Evolutionary conservation across 2,113 vertebrate species (phyloP).

Genomic region (Tor tambroides): DNA sequence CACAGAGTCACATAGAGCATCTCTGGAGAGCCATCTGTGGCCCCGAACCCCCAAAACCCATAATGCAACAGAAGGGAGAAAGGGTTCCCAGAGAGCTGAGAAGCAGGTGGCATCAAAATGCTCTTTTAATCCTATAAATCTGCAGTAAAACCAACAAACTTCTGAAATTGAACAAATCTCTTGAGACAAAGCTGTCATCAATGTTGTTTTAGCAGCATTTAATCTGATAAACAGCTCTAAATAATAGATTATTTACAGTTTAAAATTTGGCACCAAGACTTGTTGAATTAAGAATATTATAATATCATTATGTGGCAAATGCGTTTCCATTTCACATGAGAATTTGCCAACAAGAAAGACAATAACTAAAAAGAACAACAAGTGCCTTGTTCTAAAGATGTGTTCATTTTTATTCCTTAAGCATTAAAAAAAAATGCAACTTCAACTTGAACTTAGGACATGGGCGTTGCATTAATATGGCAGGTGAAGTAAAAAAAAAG

Average conservation of each 20-base stretch:
- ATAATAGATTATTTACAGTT: neutral
- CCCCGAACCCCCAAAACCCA: constrained; percentile 53
- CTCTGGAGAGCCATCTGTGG: constrained; percentile 75
- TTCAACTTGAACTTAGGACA: neutral
- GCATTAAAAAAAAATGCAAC: no score
- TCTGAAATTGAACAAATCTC: constrained; percentile 15
- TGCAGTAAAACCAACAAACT: constrained; percentile 29
- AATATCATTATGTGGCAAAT: neutral
- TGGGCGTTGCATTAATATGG: neutral
- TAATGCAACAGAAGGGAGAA: constrained; percentile 63
- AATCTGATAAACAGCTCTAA: constrained; percentile 10
- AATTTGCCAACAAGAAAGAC: neutral
- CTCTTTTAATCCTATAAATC: constrained; percentile 29
- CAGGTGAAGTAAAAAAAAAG: no score
- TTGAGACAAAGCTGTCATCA: constrained; percentile 1
- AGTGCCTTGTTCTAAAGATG: neutral
- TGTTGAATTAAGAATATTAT: neutral
- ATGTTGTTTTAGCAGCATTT: neutral
- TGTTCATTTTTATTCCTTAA: no score
- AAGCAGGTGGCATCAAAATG: constrained; percentile 39
- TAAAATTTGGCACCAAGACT: neutral
- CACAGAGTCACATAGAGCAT: constrained; percentile 76
- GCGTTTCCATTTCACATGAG: neutral
- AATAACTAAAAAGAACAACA: neutral
- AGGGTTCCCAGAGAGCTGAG: constrained; percentile 61